These are phyloP conservation scores for Mus spicilegus DNA, from an alignment of 2,113 vertebrate species.

Conservation along the genomic window DNA sequence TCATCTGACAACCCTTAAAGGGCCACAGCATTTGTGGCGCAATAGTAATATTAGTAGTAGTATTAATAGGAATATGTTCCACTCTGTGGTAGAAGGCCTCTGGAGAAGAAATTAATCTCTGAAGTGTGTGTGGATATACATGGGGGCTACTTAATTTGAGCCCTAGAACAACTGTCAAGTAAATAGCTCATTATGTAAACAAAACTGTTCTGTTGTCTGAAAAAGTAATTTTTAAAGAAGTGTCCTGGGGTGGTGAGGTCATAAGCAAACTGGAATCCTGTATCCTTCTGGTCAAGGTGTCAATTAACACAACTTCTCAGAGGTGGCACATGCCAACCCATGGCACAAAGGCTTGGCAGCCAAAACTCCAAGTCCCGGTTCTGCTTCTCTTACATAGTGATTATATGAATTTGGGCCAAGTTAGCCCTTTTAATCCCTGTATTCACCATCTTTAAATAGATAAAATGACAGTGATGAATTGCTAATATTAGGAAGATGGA, in stretches of 20 bases:
- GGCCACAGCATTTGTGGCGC: no score
- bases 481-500: neutral
- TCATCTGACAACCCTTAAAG: neutral
- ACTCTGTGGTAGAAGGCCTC: neutral
- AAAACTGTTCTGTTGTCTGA: neutral
- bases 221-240: slow-evolving; percentile 22
- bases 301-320: neutral
- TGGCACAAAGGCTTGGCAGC: neutral
- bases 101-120: neutral
- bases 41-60: no score
- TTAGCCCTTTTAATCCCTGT: neutral
- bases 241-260: neutral
- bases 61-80: neutral
- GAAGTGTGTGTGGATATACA: neutral
- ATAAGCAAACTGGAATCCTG: neutral
- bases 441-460: neutral
- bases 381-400: neutral
- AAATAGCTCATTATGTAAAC: neutral
- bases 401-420: neutral
- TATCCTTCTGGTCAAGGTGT: neutral
- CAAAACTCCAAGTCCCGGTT: neutral
- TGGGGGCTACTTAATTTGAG: neutral
- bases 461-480: neutral
- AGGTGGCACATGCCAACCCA: neutral
- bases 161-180: slow-evolving; percentile 22